Evolutionary conservation across 1,140 invertebrate species (phyloP).

Genomic region (Rhopalosiphum maidis): DNA sequence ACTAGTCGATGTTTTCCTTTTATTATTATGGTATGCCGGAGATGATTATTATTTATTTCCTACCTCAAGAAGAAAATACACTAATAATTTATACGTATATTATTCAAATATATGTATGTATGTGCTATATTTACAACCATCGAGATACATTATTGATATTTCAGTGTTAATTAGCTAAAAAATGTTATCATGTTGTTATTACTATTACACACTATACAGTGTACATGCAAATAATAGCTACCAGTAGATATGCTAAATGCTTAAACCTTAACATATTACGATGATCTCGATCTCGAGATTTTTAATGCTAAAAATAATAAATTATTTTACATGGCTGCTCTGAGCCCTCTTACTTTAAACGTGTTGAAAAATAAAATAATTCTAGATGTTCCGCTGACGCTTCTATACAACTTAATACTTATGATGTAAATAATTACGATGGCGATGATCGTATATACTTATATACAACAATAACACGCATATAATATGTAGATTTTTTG

Average conservation of each 20-base stretch:
- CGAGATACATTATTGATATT: not conserved
- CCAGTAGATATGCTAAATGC: no score
- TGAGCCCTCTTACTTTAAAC: not conserved
- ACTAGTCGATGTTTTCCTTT: not conserved
- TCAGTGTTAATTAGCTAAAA: not conserved
- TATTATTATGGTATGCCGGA: not conserved
- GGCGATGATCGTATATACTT: not conserved
- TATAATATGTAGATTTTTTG: slow-evolving; percentile 9
- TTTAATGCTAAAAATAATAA: not conserved
- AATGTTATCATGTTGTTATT: not conserved
- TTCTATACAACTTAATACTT: not conserved
- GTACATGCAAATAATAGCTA: no score
- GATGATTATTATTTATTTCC: not conserved
- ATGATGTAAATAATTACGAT: not conserved
- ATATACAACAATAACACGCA: not conserved
- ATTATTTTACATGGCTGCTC: not conserved
- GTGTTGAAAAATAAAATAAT: not conserved
- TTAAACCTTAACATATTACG: not conserved
- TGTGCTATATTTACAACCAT: not conserved
- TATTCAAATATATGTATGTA: not conserved
- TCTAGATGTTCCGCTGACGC: not conserved
- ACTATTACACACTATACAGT: not conserved
- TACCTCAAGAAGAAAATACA: not conserved
- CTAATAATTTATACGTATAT: not conserved
- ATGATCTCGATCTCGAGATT: not conserved